Conservation (phyloP, 2,113 vertebrate species). For the Hemiscyllium ocellatum region DNA sequence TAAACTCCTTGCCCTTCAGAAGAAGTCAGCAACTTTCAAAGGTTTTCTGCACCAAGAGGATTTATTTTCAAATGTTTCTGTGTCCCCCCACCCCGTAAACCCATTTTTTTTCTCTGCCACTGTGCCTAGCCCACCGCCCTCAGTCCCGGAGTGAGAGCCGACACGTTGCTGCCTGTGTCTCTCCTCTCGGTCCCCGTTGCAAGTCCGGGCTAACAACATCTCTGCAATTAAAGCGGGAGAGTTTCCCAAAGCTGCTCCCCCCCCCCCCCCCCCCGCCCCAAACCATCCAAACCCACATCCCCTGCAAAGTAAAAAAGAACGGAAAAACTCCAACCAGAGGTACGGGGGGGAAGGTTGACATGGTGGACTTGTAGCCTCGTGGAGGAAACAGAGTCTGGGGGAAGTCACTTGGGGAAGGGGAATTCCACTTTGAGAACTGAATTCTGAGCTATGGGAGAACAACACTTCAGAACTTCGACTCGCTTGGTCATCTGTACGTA, state of each 20-base stretch:
- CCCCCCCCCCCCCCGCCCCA: too few species aligned
- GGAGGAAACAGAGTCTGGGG: not conserved
- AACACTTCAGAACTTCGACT: not conserved
- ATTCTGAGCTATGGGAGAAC: not conserved
- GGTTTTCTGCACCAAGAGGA: not conserved
- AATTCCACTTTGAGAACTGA: not conserved
- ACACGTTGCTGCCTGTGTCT: not conserved
- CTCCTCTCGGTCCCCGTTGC: not conserved
- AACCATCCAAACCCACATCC: too few species aligned
- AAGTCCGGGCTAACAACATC: not conserved
- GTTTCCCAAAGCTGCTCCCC: not conserved
- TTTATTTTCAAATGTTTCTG: not conserved
- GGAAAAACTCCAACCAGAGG: not conserved
- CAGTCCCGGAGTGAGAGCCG: not conserved
- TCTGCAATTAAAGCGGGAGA: not conserved
- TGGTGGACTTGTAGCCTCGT: not conserved
- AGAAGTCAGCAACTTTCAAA: not conserved
- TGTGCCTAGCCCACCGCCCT: too few species aligned
- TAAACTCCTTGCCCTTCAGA: not conserved
- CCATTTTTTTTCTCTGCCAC: not conserved
- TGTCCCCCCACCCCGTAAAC: not conserved
- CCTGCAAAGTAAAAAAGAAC: too few species aligned
- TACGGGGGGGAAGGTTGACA: not conserved
- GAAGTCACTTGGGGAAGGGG: not conserved
- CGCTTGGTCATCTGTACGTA: not conserved